Evolutionary conservation across 2,113 vertebrate genomes (phyloP), one percentile per base, ranked within the genome.

Genomic region (Paedocypris sp.): DNA sequence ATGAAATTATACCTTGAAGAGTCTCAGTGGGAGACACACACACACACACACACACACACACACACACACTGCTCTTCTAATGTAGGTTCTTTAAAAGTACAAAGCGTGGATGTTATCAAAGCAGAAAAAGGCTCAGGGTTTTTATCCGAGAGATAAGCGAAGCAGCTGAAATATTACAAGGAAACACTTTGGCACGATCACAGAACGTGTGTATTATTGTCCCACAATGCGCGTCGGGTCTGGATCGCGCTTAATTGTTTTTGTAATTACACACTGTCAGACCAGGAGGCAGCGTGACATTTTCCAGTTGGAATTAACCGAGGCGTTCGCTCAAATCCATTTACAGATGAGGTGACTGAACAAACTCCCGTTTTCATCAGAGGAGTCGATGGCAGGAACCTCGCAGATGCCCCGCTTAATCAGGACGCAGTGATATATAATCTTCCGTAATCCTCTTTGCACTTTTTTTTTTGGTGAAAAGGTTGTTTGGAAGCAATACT

Each of bases 401-500:
- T 63, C 60, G 6, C 65, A 52, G 70, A 25, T 73, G 77, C 60
- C 61, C 45, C 43, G 52, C 66, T 60, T 79, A 72, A 73, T 73
- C 65, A 61, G 12, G 45, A 64, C 26, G 6, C 16, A 9, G 1
- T 15, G 43, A 54, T 48, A 35, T 47, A 22, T 31, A 76, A 76
- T 72, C 69, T 61, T 60, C 50, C 43, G 50, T 72, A 77, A 81
- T 75, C 79, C 75, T 69, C 69, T 77, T 69, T 68, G 38, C 68
- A 64, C 51, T 50, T 61, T 48, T 60, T 72, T 39, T 38, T 47
- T 49, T 19, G 53, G 1, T 32, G 76, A 52, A 4, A 18, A 5
- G 22, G 12, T 38, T 48, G 33, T 60, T 60, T 31, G 33, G 41
- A 52, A 58, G 53, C 52, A 59, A 51, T 25, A 32, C 33, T 48